phyloP scores from a whole-genome alignment of 1,140 invertebrate species.

The Saccostrea echinata region DNA sequence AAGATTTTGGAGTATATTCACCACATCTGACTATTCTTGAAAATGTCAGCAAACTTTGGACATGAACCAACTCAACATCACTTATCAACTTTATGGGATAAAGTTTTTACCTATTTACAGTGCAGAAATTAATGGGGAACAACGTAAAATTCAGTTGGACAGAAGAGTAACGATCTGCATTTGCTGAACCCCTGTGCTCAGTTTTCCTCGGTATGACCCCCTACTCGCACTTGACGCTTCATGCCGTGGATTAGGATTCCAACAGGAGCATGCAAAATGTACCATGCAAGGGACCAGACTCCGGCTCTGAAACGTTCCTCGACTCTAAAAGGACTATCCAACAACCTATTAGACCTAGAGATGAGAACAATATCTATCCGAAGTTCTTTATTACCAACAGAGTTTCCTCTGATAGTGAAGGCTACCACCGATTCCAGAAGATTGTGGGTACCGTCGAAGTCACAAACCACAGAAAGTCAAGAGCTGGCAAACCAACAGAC shows the following conservation, averaged over 20 bases:
- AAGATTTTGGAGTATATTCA: too few relatives aligned
- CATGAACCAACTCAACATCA: too few relatives aligned
- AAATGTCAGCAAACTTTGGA: too few relatives aligned
- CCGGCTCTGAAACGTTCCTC: slow-evolving; percentile 34
- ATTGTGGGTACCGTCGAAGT: slow-evolving; percentile 39
- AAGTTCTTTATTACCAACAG: neutral
- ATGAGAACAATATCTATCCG: slow-evolving; percentile 17
- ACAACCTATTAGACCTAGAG: neutral
- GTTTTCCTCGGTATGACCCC: slow-evolving; percentile 40
- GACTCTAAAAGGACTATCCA: neutral
- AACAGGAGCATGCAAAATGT: neutral
- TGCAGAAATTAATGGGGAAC: too few relatives aligned
- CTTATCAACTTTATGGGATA: too few relatives aligned
- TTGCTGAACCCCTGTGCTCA: neutral
- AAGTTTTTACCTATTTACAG: too few relatives aligned
- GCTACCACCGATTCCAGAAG: slow-evolving; percentile 32
- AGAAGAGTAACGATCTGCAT: slow-evolving; percentile 9
- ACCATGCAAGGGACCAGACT: slow-evolving; percentile 44
- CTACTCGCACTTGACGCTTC: neutral
- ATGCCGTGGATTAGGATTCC: neutral
- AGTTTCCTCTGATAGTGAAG: neutral
- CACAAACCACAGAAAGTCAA: too few relatives aligned
- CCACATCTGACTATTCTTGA: too few relatives aligned
- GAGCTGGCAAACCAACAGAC: slow-evolving; percentile 54
- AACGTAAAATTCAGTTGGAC: slow-evolving; percentile 16